Percentiles rank a stretch among this genome's conserved stretches.
These are phyloP conservation scores for Gopherus evgoodei DNA, from an alignment of 2,113 vertebrate genomes.

Conservation along the genomic window DNA sequence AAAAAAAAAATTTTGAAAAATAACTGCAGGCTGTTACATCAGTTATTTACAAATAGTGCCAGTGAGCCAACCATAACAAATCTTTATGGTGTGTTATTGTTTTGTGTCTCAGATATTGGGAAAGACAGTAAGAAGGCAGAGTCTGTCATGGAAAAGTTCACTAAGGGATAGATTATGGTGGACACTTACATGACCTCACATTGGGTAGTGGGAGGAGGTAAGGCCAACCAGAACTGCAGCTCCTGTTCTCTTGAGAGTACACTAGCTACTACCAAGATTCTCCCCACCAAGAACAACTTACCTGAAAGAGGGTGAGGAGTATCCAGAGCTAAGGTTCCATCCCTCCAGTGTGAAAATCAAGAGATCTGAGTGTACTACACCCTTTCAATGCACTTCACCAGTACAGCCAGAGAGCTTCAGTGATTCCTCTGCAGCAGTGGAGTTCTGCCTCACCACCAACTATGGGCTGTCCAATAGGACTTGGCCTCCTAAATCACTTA, in stretches of 20 bases:
- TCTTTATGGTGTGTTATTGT: background rate
- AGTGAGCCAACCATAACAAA: background rate
- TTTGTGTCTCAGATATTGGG: background rate
- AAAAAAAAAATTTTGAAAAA: background rate
- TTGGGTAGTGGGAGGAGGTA: background rate
- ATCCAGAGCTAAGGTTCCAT: background rate
- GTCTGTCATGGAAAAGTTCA: background rate
- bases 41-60: background rate
- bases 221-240: background rate
- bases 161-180: background rate
- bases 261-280: too few species aligned
- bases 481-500: too few species aligned
- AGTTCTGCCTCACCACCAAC: too few species aligned
- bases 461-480: too few species aligned
- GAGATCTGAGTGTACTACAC: background rate
- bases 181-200: background rate
- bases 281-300: background rate
- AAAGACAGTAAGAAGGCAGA: background rate
- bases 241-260: accelerated
- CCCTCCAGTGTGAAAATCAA: accelerated
- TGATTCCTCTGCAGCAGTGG: too few species aligned
- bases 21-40: background rate
- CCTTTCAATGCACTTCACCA: background rate
- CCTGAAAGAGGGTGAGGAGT: background rate
- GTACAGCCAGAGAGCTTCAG: background rate